Percentiles rank a stretch among this genome's conserved stretches.
Conservation (phyloP, 2,797 vertebrate genomes). For the Rhadinocentrus ornatus region DNA sequence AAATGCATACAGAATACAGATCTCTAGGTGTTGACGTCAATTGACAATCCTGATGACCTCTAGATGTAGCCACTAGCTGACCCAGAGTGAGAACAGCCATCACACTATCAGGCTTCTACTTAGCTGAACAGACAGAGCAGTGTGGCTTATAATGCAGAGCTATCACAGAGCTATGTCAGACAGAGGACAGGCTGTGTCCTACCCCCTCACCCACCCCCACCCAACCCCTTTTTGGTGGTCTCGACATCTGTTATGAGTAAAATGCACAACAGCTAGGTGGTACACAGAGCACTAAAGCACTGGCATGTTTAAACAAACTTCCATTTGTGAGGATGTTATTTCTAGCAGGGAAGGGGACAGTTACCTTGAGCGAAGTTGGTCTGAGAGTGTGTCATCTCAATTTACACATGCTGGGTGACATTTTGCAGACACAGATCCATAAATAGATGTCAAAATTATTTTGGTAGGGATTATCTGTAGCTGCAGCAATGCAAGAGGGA, state of each 20-base stretch:
- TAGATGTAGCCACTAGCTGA: constrained; percentile 40
- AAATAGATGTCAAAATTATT: constrained; percentile 37
- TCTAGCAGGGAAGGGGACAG: constrained; percentile 16
- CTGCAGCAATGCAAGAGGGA: background rate
- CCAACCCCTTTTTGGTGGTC: constrained; percentile 19
- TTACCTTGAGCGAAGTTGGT: constrained; percentile 37
- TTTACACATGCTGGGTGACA: constrained; percentile 33
- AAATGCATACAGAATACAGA: constrained; percentile 2
- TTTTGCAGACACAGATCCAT: constrained; percentile 44
- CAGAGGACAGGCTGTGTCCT: constrained; percentile 53
- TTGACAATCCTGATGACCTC: constrained; percentile 50
- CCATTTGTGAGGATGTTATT: constrained; percentile 29
- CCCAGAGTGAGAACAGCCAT: constrained; percentile 40
- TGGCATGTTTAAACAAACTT: constrained; percentile 33
- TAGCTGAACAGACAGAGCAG: constrained; percentile 34
- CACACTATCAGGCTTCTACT: constrained; percentile 41
- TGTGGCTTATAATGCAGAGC: constrained; percentile 42
- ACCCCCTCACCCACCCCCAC: background rate
- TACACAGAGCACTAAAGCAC: background rate
- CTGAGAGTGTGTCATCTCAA: constrained; percentile 17
- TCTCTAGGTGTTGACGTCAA: constrained; percentile 23
- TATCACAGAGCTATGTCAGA: constrained; percentile 40
- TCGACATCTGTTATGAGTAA: constrained; percentile 65
- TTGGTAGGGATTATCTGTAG: constrained; percentile 9
- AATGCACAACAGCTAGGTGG: constrained; percentile 33